Base-by-base conservation (phyloP, 2,113 vertebrate species). In the Mus pahari region DNA sequence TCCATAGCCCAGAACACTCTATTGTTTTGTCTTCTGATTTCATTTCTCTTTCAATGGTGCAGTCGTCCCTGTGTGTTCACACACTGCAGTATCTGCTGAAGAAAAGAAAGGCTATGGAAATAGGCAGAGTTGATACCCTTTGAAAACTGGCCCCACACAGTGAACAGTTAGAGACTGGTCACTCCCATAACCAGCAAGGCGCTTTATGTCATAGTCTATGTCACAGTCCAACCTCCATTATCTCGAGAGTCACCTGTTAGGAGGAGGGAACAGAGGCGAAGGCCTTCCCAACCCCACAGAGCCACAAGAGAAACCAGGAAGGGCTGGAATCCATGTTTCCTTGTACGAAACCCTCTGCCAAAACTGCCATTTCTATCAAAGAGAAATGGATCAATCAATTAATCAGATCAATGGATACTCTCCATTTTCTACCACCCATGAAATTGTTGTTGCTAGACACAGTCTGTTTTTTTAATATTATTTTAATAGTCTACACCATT, bases 31-130 rank as follows among this genome's bases (percentile, higher is more conserved):
- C 33, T 92, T 92, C 66, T 60, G 45, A 73, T 89, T 96, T 92
- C 36, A 75, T 50, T 91, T 93, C 62, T 36, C 33, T 90, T 94
- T 64, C 50, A 88, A 12, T 22, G 88, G 71, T 45, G 7, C 88
- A 33, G 91, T 89, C 39, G 12, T 39, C 55, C 33, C 53, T 87
- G 0, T 81, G 22, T 92, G 39, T 90, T 70, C 45, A 24, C 89
- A 70, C n/a, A 77, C 28, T 36, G 11, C 58, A 50, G 62, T 94
- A 0, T 91, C 39, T 93, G 53, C 86, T 39, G 88, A 68, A 84
- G 92, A 93, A 94, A 95, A 92, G 74, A 94, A 39, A 39, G 73
- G 45, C 95, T 88, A 84, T 87, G n/a, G 48, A 91, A 82, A 83
- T 42, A 90, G 39, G 70, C 73, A 55, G 2, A 82, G 42, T 70